Base-by-base conservation (phyloP, 1,140 invertebrate species). In the Liolophura sinensis region DNA sequence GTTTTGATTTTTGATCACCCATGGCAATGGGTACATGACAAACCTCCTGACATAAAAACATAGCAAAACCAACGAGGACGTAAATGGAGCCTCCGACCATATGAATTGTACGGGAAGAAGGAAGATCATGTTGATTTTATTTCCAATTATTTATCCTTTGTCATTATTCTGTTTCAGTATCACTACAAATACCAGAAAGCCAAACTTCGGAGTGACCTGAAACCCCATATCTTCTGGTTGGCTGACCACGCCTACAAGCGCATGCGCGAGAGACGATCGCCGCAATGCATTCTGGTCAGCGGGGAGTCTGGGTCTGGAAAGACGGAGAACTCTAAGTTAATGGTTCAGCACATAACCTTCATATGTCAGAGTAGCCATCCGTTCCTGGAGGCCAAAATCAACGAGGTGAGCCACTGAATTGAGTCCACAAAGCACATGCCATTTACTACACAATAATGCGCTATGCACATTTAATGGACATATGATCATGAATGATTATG, bases 291-390 rank as follows among this genome's bases (percentile, higher is more conserved):
- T 51, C 61, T 76, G 60, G 73, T 80, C 87, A 93, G 92, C 87
- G 96, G 95, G 85, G 96, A 98, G 89, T 98, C 95, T 91, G 96
- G 96, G 89, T 95, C 96, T 85, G 96, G 96, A 14, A 97, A 98
- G 89, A 98, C 95, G 90, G 95, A 98, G 87, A 96, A 93, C 40
- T 62, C 69, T 25, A 78, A 78, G 61, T 60, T 69, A 25, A 69
- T 76, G 67, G 68, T 78, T 31, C 67, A 71, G 51, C 76, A 77
- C 27, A 60, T 77, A 47, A 58, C 72, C 14, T 58, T 69, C 18
- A 67, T 73, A 65, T 67, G 67, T 40, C 58, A 69, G 0, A 71
- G 63, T 31, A 68, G 68, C 64, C 57, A 64, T 55, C 54, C 24
- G 15, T 27, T 61, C 18, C 60, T 64, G 24, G 62, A 67, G 46